A percentile compares a stretch with the other conserved stretches of the same genome.
These are phyloP conservation scores for Brachionus calyciflorus DNA, from an alignment of 1,140 invertebrate genomes.

Conservation along the genomic window DNA sequence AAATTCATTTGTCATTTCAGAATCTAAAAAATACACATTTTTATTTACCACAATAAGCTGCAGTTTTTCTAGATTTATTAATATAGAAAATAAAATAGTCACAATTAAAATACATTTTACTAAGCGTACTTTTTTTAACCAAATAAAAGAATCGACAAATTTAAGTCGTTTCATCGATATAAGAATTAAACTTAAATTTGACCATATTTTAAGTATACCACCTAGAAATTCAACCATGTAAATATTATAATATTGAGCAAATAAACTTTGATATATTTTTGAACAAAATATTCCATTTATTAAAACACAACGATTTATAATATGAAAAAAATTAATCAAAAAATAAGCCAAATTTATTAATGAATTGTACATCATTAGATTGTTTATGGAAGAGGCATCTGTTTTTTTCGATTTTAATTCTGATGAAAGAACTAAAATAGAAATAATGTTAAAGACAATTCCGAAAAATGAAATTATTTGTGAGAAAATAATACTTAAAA, in stretches of 20 bases:
- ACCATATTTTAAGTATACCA: background rate
- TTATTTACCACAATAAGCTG: too few relatives aligned
- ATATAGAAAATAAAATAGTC: too few relatives aligned
- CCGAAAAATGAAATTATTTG: too few relatives aligned
- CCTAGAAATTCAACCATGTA: background rate
- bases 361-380: background rate
- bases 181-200: background rate
- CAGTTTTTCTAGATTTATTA: too few relatives aligned
- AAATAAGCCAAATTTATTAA: slow-evolving; percentile 7
- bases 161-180: background rate
- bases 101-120: too few relatives aligned
- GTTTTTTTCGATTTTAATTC: background rate
- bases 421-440: too few relatives aligned
- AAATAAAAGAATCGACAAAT: background rate
- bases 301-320: background rate
- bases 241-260: slow-evolving; percentile 3
- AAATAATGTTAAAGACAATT: too few relatives aligned
- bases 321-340: background rate
- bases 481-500: too few relatives aligned
- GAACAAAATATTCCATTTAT: slow-evolving; percentile 34
- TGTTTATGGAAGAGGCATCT: background rate
- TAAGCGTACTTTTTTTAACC: too few relatives aligned
- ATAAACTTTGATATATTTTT: background rate
- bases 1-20: too few relatives aligned
- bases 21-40: too few relatives aligned